Conservation (phyloP, 2,113 vertebrate species). For the Pseudorhombus dupliciocellatus region DNA sequence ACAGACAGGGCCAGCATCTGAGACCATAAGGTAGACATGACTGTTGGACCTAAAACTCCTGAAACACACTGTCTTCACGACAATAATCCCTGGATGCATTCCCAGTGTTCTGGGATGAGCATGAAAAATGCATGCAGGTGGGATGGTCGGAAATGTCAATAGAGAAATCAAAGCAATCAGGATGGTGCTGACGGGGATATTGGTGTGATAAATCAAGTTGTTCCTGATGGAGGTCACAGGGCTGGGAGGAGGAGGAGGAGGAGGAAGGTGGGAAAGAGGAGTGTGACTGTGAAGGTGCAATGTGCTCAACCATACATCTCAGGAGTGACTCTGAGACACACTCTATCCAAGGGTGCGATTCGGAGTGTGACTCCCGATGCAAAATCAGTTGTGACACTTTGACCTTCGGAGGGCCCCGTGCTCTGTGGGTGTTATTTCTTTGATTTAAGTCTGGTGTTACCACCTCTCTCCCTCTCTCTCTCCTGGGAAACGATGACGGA, state of each 20-base stretch:
- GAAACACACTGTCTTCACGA: constrained; percentile 9
- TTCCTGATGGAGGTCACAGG: constrained; percentile 58
- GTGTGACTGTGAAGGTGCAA: constrained; percentile 28
- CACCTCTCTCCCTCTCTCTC: constrained; percentile 36
- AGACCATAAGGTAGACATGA: constrained; percentile 46
- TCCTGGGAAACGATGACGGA: constrained; percentile 65
- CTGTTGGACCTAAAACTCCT: constrained; percentile 31
- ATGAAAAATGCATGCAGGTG: constrained; percentile 70
- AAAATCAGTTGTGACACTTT: constrained; percentile 66
- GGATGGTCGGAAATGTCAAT: constrained; percentile 70
- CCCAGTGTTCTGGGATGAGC: constrained; percentile 18
- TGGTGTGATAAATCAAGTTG: constrained; percentile 74
- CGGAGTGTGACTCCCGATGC: constrained; percentile 58
- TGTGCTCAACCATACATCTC: constrained; percentile 40
- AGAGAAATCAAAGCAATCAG: constrained; percentile 73
- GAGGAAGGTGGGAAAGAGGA: constrained; percentile 8
- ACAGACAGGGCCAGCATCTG: constrained; percentile 21
- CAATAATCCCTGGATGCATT: constrained; percentile 31
- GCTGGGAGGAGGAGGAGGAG: constrained; percentile 25
- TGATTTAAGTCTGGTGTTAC: constrained; percentile 61
- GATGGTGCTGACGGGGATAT: constrained; percentile 58
- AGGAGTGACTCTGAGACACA: constrained; percentile 43
- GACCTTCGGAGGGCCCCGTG: constrained; percentile 52
- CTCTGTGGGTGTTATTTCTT: constrained; percentile 57
- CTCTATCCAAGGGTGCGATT: constrained; percentile 66